Evolutionary conservation across 2,888 invertebrate species (phyloP), one percentile per base, ranked within the genome.

Genomic region (Lydus trimaculatus): DNA sequence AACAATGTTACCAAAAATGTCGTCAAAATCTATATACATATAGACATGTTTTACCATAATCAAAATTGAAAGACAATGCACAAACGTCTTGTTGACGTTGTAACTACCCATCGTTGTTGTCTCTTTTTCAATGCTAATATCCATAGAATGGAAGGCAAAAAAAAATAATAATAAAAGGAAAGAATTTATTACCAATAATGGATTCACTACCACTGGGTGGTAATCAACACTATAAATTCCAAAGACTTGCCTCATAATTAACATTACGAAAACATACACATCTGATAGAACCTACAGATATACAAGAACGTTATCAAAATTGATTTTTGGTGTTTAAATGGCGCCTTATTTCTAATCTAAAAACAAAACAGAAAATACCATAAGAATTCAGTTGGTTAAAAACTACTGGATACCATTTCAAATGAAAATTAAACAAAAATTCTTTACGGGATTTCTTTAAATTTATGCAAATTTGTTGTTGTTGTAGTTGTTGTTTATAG

Each of bases 271-370:
- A 25, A 25, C 56, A 56, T 56, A 15, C 52, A 52, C 52, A 52
- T 52, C 52, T 52, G n/a, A n/a, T n/a, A n/a, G n/a, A n/a, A n/a
- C n/a, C 9, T 17, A 48, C 39, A 6, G 39, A 23, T 6, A 17
- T 23, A 56, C 25, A 23, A 11, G 56, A 25, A 11, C 3, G 2
- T 25, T 56, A 56, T 56, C 56, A 15, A 15, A 48, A 43, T 25
- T 56, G 56, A 56, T 25, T 56, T n/a, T 23, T 5, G 20, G 48
- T 48, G 23, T 6, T 13, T 43, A n/a, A 43, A 20, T 25, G 56
- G 56, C 25, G 56, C 56, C 56, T 20, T 48, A 20, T 48, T 56
- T 56, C 56, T 56, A 25, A 56, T 56, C 56, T 56, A 13, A 56
- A 15, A 25, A 11, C n/a, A n/a, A n/a, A n/a, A n/a, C n/a, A n/a